Evolutionary conservation across 2,113 vertebrate genomes (phyloP).

Genomic region (Candoia aspera): DNA sequence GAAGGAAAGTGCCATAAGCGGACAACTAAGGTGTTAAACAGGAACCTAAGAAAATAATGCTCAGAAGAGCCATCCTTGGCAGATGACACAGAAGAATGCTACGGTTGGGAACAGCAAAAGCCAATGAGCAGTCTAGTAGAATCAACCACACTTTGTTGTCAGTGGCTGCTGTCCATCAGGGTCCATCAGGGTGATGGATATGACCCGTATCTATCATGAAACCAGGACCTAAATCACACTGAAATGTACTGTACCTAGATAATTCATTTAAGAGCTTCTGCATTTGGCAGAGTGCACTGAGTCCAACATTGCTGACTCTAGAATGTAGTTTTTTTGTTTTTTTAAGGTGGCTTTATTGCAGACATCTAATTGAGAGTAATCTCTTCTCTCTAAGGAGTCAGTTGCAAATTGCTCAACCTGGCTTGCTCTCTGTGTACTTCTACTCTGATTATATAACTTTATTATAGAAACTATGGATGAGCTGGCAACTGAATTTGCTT

Average conservation of each 20-base stretch:
- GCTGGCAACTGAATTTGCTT: background rate
- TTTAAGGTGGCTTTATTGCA: background rate
- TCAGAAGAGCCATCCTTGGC: no score
- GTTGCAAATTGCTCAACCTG: background rate
- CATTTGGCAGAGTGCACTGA: background rate
- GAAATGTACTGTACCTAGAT: background rate
- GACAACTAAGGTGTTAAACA: no score
- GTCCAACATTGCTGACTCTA: background rate
- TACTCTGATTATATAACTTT: background rate
- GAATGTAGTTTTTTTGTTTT: background rate
- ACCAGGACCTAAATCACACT: background rate
- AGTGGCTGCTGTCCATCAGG: background rate
- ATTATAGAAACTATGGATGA: background rate
- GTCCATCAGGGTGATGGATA: background rate
- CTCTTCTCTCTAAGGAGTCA: background rate
- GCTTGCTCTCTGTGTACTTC: background rate
- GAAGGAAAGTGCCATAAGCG: no score
- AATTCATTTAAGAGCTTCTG: background rate
- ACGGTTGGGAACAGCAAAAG: no score
- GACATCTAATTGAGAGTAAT: background rate
- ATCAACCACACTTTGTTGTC: background rate
- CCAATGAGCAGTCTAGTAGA: background rate
- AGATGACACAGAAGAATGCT: no score
- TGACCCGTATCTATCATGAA: background rate
- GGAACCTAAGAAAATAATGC: no score